Conservation (phyloP, 2,797 vertebrate species). For the Poecilia wingei region DNA sequence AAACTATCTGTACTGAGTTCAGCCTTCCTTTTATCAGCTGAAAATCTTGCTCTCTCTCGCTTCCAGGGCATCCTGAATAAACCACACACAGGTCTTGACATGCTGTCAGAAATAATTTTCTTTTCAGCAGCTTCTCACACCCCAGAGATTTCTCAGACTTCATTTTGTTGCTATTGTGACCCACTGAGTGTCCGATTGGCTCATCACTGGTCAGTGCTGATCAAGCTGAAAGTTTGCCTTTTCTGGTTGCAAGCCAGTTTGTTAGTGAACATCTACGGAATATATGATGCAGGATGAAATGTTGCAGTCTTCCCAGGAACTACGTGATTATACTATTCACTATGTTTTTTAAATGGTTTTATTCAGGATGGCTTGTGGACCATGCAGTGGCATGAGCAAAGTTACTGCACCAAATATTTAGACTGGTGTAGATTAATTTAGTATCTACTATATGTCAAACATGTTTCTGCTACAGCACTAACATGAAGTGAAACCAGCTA, state of each 20-base stretch:
- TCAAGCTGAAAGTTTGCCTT: not conserved
- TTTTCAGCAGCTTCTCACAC: not conserved
- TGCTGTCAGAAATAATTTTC: not conserved
- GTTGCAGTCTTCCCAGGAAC: not conserved
- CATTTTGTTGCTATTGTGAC: not conserved
- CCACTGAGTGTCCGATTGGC: not conserved
- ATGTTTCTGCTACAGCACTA: conserved; percentile 1
- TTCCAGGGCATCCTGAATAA: not conserved
- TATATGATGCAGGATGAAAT: not conserved
- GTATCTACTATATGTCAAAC: conserved; percentile 9
- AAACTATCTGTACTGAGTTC: not conserved
- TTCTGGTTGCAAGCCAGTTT: not conserved
- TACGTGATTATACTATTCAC: not conserved
- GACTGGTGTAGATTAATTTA: conserved; percentile 20
- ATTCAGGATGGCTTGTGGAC: not conserved
- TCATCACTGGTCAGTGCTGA: not conserved
- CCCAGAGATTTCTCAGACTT: not conserved
- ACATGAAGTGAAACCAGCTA: conserved; percentile 25
- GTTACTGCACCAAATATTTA: conserved; percentile 3
- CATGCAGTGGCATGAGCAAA: not conserved
- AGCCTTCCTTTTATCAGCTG: not conserved
- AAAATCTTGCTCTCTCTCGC: not conserved
- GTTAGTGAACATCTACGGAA: not conserved
- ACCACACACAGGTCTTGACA: not conserved
- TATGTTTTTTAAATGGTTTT: not conserved